Evolutionary conservation across 2,113 vertebrate species (phyloP), one percentile per base, ranked within the genome.

Genomic region (Kobus ellipsiprymnus): DNA sequence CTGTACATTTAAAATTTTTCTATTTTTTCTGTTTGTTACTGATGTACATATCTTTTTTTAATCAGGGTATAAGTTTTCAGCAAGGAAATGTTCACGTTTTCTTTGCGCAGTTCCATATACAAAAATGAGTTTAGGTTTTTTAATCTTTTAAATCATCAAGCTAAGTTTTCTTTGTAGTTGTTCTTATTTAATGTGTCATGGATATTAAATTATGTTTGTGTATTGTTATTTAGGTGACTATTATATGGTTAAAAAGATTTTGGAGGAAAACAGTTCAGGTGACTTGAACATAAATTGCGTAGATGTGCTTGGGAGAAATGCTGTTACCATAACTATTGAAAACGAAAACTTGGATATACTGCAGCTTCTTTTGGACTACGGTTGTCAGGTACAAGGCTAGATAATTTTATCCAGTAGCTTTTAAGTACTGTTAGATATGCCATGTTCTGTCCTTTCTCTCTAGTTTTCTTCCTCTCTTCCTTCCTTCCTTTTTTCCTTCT

Each of bases 191-290:
- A 92, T 91, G 84, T 98, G 87, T 83, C 59, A 84, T 94, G 90
- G 94, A 96, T 90, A 54, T 85, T 96, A 95, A 98, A 88, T 96
- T 74, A 91, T 94, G 10, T 95, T 92, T 84, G n/a, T 99, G 8
- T 14, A 0, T 98, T 98, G 83, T 98, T 96, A 94, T 98, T 94
- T 98, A 99, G 99, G 99, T 98, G 99, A 99, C 98, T 99, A 99
- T 99, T 99, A 99, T 98, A 99, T 99, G 99, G 99, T 99, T 99
- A 99, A 99, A 99, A 99, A 99, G 89, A 99, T 99, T 74, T 98
- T 99, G 46, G 99, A 99, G 97, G 99, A 99, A 98, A 99, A 99
- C 98, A 99, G 99, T 85, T 98, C 99, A 0, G 99, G 99, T 14
- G 99, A 99, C 98, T 99, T 99, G 98, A 99, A 99, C 98, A 99